phyloP scores from a whole-genome alignment of 2,797 vertebrate species.

The Epinephelus malabaricus region DNA sequence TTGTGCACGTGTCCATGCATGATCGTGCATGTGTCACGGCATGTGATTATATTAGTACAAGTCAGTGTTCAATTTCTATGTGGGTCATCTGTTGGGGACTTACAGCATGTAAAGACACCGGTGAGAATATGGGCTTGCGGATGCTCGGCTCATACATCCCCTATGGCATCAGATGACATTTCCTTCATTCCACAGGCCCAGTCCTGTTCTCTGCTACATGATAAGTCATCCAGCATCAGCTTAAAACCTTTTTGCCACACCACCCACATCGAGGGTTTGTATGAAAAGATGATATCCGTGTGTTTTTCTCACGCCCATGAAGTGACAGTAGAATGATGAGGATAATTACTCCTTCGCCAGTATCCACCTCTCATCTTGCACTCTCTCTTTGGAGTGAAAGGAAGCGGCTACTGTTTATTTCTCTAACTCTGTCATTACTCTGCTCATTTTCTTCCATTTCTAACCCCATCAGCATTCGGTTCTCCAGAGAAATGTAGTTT shows the following conservation, averaged over 20 bases:
- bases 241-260: constrained; percentile 68
- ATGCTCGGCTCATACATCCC: constrained; percentile 73
- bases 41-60: constrained; percentile 38
- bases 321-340: constrained; percentile 61
- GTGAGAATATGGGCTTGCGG: constrained; percentile 76
- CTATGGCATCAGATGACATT: constrained; percentile 80
- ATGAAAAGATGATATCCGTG: constrained; percentile 72
- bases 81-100: constrained; percentile 54
- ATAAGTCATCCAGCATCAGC: constrained; percentile 72
- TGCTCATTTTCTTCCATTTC: constrained; percentile 13
- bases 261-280: constrained; percentile 71
- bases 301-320: constrained; percentile 68
- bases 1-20: neutral
- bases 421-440: constrained; percentile 21
- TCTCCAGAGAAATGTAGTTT: constrained; percentile 7
- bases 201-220: constrained; percentile 75
- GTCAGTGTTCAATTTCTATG: constrained; percentile 50
- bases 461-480: neutral
- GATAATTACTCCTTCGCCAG: constrained; percentile 40
- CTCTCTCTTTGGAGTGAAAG: constrained; percentile 25
- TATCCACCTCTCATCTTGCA: constrained; percentile 43
- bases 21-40: constrained; percentile 19
- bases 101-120: constrained; percentile 47
- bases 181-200: constrained; percentile 76
- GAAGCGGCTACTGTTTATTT: constrained; percentile 42